Evolutionary conservation across 1,140 invertebrate genomes (phyloP).

Genomic region (Habropoda laboriosa): DNA sequence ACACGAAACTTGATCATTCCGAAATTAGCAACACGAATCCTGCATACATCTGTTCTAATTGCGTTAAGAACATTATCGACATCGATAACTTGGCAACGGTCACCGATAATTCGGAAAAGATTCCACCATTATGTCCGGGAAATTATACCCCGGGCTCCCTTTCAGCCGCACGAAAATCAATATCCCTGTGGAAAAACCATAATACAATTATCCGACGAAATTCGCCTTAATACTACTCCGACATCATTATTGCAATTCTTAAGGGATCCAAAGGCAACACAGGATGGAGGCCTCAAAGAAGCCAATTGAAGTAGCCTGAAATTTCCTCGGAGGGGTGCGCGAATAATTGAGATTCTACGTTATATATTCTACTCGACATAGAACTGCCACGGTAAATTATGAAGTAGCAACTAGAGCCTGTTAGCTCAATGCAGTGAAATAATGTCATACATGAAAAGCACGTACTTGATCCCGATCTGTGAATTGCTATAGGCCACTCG

Average conservation of each 20-base stretch:
- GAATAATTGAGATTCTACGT: constrained; percentile 19
- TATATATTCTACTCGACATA: neutral
- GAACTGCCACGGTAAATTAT: constrained; percentile 29
- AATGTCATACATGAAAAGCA: constrained; percentile 40
- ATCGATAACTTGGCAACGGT: no score
- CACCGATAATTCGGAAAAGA: no score
- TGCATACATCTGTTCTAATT: no score
- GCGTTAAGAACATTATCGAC: no score
- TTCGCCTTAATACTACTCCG: no score
- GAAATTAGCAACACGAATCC: no score
- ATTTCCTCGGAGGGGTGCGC: neutral
- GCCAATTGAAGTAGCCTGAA: neutral
- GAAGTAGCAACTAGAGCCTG: constrained; percentile 31
- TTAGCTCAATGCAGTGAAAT: constrained; percentile 41
- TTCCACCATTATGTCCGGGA: no score
- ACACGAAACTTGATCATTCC: no score
- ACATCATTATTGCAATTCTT: constrained; percentile 1
- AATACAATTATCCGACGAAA: neutral
- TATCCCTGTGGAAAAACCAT: no score
- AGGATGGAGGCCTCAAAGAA: neutral
- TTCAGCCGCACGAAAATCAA: no score
- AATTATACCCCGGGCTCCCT: no score
- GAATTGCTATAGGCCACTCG: constrained; percentile 24
- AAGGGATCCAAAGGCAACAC: neutral
- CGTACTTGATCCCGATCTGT: constrained; percentile 31